phyloP scores from a whole-genome alignment of 2,797 vertebrate genomes.

The Neopelma chrysocephalum region DNA sequence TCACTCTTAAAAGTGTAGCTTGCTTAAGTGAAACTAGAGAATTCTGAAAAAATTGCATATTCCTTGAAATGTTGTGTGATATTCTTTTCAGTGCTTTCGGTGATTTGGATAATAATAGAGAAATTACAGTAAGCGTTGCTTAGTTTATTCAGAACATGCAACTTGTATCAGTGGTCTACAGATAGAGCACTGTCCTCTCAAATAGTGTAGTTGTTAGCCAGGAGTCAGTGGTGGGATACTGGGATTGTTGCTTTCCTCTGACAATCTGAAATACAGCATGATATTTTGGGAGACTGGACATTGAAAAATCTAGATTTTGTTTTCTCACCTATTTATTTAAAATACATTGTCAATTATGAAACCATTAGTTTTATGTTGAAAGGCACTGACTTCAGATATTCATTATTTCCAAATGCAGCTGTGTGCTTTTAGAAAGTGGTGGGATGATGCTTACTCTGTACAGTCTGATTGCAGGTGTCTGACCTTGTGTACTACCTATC shows the following conservation, averaged over 20 bases:
- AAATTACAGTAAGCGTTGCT: not conserved
- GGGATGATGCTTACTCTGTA: rapidly evolving
- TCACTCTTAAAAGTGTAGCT: not conserved
- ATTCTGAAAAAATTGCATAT: not conserved
- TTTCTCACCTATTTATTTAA: not conserved
- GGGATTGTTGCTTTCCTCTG: not conserved
- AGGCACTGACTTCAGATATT: not conserved
- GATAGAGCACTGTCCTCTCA: not conserved
- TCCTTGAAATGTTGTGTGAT: not conserved
- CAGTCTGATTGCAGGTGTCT: not conserved
- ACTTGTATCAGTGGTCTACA: not conserved
- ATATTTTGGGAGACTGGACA: not conserved
- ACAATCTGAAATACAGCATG: not conserved
- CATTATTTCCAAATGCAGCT: not conserved
- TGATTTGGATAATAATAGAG: not conserved
- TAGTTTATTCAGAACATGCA: not conserved
- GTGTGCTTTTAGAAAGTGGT: not conserved
- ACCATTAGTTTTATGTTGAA: not conserved
- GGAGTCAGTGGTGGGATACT: not conserved
- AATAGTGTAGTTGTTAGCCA: not conserved
- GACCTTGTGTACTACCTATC: not conserved
- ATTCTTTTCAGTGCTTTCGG: not conserved
- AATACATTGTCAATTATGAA: not conserved
- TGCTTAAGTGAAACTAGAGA: not conserved
- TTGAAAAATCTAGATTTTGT: not conserved